Percentiles rank a stretch among this genome's conserved stretches.
Conservation (phyloP, 30 jellyfish, hydroid and myxozoan genomes). For the Sanderia malayensis region DNA sequence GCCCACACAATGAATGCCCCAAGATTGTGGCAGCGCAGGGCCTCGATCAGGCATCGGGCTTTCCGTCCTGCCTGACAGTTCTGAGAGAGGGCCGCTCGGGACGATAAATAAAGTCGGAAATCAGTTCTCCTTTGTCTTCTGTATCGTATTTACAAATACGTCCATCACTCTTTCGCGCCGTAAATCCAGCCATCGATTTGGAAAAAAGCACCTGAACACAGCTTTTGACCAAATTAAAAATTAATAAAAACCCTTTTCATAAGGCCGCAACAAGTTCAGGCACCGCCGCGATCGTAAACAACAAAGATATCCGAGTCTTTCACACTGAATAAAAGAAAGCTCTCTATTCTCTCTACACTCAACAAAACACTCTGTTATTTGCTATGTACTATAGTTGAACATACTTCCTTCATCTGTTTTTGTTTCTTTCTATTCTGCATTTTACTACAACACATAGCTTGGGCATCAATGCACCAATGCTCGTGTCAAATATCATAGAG, state of each 20-base stretch:
- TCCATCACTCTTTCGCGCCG: background rate
- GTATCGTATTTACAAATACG: background rate
- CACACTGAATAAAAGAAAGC: background rate
- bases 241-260: constrained; percentile 16
- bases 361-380: background rate
- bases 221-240: constrained; percentile 27
- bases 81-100: background rate
- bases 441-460: too few relatives aligned
- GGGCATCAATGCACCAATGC: too few relatives aligned
- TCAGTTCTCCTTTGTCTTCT: background rate
- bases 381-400: background rate
- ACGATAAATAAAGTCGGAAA: background rate
- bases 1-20: constrained; percentile 37
- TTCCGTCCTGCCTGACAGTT: background rate
- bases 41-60: background rate
- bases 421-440: too few relatives aligned
- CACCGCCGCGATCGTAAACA: constrained; percentile 1
- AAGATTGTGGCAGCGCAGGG: constrained; percentile 8
- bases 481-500: too few relatives aligned
- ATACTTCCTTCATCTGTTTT: too few relatives aligned
- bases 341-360: background rate
- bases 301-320: constrained; percentile 11
- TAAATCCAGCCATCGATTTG: background rate
- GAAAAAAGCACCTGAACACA: background rate
- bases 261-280: background rate